These are phyloP conservation scores for Luehdorfia chinensis DNA, from an alignment of 1,140 invertebrate genomes.

Conservation along the genomic window DNA sequence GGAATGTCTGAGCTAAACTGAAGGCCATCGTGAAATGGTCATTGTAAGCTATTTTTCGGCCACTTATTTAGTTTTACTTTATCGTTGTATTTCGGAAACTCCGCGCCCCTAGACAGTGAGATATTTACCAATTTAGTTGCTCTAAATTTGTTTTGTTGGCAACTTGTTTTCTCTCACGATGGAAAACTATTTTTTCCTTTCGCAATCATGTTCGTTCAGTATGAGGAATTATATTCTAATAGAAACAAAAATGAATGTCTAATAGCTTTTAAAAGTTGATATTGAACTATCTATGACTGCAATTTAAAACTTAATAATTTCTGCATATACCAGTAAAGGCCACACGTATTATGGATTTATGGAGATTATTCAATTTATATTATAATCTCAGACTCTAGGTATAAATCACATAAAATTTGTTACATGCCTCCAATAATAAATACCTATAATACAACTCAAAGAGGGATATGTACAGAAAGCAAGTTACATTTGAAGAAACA, in stretches of 20 bases:
- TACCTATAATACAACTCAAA: slow-evolving; percentile 32
- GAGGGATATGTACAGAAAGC: slow-evolving; percentile 34
- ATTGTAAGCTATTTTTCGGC: slow-evolving; percentile 53
- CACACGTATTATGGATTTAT: no score
- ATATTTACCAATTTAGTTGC: slow-evolving; percentile 65
- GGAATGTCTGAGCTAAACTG: slow-evolving; percentile 28
- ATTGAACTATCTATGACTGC: no score
- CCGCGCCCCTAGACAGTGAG: slow-evolving; percentile 57
- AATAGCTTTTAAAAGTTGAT: no score
- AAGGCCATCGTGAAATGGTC: slow-evolving; percentile 36
- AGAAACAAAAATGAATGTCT: no score
- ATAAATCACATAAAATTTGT: no score
- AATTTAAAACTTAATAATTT: no score
- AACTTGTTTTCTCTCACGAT: slow-evolving; percentile 28
- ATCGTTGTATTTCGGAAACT: slow-evolving; percentile 51
- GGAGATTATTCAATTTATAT: no score
- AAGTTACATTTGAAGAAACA: slow-evolving; percentile 56
- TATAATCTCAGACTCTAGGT: no score
- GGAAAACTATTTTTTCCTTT: slow-evolving; percentile 6
- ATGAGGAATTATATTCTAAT: background rate
- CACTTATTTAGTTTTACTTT: slow-evolving; percentile 72
- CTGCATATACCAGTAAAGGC: no score
- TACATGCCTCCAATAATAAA: slow-evolving; percentile 33
- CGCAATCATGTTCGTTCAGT: background rate
- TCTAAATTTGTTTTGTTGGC: slow-evolving; percentile 63